Evolutionary conservation across 2,797 vertebrate species (phyloP).

Genomic region (Parauchenoglanis punctatus): DNA sequence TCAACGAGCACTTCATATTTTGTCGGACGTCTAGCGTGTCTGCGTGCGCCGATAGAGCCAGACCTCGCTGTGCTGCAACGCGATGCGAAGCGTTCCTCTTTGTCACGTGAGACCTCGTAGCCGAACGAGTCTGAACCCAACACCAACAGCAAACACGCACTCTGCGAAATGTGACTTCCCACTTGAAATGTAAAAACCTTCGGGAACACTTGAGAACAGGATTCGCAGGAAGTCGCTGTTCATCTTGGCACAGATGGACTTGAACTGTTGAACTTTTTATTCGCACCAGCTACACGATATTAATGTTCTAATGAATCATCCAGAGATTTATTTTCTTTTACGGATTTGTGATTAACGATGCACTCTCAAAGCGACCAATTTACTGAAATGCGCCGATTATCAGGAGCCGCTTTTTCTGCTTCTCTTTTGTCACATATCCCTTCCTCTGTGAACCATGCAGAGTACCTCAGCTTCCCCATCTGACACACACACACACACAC

Average conservation of each 20-base stretch:
- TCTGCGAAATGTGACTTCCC: no score
- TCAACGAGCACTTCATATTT: background rate
- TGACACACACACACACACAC: background rate
- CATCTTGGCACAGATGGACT: background rate
- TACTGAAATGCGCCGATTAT: background rate
- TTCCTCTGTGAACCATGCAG: background rate
- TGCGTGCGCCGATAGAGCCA: slow-evolving; percentile 11
- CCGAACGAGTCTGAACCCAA: background rate
- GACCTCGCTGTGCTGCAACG: background rate
- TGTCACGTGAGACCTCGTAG: background rate
- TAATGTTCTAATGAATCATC: background rate
- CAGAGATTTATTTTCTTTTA: background rate
- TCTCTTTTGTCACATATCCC: background rate
- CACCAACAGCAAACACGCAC: background rate
- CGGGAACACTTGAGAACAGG: background rate
- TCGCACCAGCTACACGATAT: background rate
- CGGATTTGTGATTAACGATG: slow-evolving; percentile 9
- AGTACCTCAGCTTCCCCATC: background rate
- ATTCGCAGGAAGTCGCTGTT: background rate
- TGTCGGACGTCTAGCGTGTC: background rate
- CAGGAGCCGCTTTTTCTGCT: background rate
- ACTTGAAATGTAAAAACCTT: background rate
- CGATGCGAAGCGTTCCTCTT: background rate
- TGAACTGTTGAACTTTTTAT: slow-evolving; percentile 32
- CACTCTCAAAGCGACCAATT: background rate